A percentile compares a stretch with the other conserved stretches of the same genome.
These are phyloP conservation scores for Ophion slaviceki DNA, from an alignment of 2,888 invertebrate genomes.

Conservation along the genomic window DNA sequence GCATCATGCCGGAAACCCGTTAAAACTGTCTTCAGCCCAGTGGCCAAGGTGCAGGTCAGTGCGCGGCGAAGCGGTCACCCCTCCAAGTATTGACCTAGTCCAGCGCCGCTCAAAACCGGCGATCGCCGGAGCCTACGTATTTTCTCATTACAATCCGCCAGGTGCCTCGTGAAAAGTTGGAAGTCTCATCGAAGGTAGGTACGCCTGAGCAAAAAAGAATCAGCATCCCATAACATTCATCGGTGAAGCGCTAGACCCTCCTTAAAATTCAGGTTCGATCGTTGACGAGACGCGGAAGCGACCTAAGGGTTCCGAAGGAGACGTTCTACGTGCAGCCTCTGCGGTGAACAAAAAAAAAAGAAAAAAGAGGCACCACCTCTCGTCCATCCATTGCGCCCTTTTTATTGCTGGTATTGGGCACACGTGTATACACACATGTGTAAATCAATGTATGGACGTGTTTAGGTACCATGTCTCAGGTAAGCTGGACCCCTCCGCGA, in stretches of 20 bases:
- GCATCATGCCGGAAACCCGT: no score
- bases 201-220: slow-evolving; percentile 18
- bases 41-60: no score
- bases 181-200: no score
- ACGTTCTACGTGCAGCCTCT: slow-evolving; percentile 23
- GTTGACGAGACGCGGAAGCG: slow-evolving; percentile 45
- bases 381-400: slow-evolving; percentile 36
- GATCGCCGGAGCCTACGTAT: no score
- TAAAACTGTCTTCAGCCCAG: no score
- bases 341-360: slow-evolving; percentile 9
- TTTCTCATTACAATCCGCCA: no score
- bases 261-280: slow-evolving; percentile 25
- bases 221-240: neutral
- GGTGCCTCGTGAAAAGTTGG: no score
- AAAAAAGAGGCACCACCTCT: neutral
- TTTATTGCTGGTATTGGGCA: slow-evolving; percentile 21
- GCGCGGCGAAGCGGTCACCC: no score
- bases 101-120: no score
- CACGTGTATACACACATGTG: slow-evolving; percentile 4
- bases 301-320: slow-evolving; percentile 37
- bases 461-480: slow-evolving; percentile 55
- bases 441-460: neutral
- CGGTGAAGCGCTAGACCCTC: neutral
- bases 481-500: slow-evolving; percentile 58
- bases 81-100: no score